Base-by-base conservation (phyloP, 2,888 invertebrate species). In the Thereva nobilitata region DNA sequence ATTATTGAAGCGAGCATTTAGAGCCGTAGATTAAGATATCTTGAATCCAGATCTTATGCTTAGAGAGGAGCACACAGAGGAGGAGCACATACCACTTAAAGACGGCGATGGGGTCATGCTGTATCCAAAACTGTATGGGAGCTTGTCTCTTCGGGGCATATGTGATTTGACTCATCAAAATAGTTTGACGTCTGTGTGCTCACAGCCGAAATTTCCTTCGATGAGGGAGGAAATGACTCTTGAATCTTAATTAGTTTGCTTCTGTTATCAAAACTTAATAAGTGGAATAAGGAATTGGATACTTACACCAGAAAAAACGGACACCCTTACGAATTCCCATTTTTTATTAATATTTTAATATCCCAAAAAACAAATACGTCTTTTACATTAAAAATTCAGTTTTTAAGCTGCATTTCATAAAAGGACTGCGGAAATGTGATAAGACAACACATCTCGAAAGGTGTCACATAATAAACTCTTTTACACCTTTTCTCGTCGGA, bases 21-120 rank as follows among this genome's bases (percentile, higher is more conserved):
- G 59, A 37, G 23, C 6, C 38, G 40, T 23, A 49, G 47, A 45
- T 59, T 47, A 59, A 59, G 47, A 38, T 49, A 49, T 59, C 12
- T 49, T 9, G 10, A 23, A 53, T 42, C 35, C 37, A 37, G 38
- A 59, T 59, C 38, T 57, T 35, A 6, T 50, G 50, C 35, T 57
- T 35, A 2, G 12, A 44, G n/a, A 7, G 53, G n/a, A 49, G 49
- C 23, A 23, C 23, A 23, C 23, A 1, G 23, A 23, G 37, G 52
- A 35, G 35, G 4, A 52, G 52, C 37, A 23, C 23, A 23, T 2
- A 53, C n/a, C 53, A 53, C 53, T 53, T 53, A 49, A 50, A 50
- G 34, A 50, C 23, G 50, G 50, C 35, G 50, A 50, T 50, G 50
- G 50, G 50, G 50, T 50, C 23, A 50, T 50, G 34, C 34, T 50